Evolutionary conservation across 2,113 vertebrate genomes (phyloP).

Genomic region (Oxygymnocypris stewartii): DNA sequence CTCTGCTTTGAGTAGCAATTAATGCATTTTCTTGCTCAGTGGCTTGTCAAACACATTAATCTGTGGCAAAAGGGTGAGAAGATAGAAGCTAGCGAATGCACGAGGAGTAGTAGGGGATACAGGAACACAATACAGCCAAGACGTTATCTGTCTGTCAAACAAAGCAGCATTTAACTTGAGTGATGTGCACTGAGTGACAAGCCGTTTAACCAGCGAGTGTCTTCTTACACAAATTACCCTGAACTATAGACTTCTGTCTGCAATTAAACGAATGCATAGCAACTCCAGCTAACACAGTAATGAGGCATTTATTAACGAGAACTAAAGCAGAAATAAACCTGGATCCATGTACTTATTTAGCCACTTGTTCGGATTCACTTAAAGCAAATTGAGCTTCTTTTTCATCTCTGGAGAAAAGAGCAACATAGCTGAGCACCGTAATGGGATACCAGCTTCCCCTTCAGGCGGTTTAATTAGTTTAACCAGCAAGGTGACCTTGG

Average conservation of each 20-base stretch:
- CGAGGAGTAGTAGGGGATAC: not conserved
- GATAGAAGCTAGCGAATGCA: conserved; percentile 45
- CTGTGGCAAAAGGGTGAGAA: conserved; percentile 59
- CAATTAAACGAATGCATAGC: not conserved
- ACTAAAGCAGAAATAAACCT: conserved; percentile 18
- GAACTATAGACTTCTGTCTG: not conserved
- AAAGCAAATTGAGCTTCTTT: not conserved
- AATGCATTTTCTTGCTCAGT: conserved; percentile 78
- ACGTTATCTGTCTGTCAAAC: conserved; percentile 41
- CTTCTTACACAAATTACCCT: conserved; percentile 11
- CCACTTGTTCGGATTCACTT: not conserved
- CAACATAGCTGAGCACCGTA: not conserved
- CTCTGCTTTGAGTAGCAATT: conserved; percentile 76
- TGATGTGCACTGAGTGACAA: conserved; percentile 24
- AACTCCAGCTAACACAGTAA: conserved; percentile 4
- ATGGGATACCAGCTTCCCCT: not conserved
- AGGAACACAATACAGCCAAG: conserved; percentile 5
- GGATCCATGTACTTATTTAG: not conserved
- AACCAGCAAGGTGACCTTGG: not conserved
- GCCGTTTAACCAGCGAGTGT: not conserved
- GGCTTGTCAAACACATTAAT: conserved; percentile 78
- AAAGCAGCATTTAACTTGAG: conserved; percentile 10
- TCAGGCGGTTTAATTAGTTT: not conserved
- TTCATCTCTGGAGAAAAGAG: not conserved
- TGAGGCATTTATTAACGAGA: conserved; percentile 11